Conservation (phyloP, 2,113 vertebrate species). For the Pterocles orientalis region DNA sequence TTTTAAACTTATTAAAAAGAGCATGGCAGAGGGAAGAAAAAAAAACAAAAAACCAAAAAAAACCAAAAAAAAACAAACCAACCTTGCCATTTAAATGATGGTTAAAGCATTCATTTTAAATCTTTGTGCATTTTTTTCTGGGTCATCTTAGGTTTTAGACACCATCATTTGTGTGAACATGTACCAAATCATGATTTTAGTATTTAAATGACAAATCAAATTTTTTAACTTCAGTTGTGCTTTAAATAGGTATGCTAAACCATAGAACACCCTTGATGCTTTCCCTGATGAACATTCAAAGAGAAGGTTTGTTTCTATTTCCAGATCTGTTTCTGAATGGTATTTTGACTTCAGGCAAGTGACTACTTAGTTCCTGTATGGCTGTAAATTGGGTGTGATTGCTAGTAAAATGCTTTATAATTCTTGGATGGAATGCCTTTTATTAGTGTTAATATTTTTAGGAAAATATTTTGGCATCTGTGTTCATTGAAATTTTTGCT, state of each 20-base stretch:
- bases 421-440: neutral
- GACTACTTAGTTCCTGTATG: neutral
- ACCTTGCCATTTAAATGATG: neutral
- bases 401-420: neutral
- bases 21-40: no score
- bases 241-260: neutral
- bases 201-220: neutral
- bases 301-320: neutral
- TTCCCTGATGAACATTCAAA: neutral
- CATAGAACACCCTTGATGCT: neutral
- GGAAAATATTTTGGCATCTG: neutral
- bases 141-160: neutral
- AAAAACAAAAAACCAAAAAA: no score
- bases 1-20: neutral
- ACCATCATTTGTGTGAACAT: neutral
- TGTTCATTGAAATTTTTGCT: neutral
- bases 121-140: neutral
- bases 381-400: neutral
- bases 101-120: neutral
- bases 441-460: neutral
- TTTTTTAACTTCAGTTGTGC: neutral
- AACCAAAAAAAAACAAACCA: neutral
- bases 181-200: neutral
- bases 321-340: neutral
- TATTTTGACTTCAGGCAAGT: neutral